Percentiles rank a stretch among this genome's conserved stretches.
These are phyloP conservation scores for Harpegnathos saltator DNA, from an alignment of 1,140 invertebrate genomes.

Conservation along the genomic window DNA sequence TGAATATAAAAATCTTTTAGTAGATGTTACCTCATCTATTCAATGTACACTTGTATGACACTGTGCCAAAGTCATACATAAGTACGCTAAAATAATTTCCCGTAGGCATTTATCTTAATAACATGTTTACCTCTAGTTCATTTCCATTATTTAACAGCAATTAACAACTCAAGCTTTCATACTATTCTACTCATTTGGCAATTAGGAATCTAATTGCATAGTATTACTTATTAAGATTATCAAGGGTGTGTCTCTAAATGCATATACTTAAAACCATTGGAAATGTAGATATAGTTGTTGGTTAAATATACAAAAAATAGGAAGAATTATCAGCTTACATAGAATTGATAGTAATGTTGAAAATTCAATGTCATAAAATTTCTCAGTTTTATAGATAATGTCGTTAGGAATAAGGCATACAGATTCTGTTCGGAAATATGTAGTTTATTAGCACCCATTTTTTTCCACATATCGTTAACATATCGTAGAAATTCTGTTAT, in stretches of 20 bases:
- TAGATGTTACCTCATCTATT: constrained; percentile 61
- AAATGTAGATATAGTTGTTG: constrained; percentile 31
- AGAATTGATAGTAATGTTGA: constrained; percentile 51
- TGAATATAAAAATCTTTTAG: constrained; percentile 25
- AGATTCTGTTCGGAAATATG: background rate
- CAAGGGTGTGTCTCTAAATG: constrained; percentile 7
- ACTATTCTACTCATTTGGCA: constrained; percentile 34
- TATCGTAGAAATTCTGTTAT: background rate
- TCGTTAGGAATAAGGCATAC: constrained; percentile 68
- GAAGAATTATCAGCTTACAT: constrained; percentile 29
- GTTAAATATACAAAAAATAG: constrained; percentile 44
- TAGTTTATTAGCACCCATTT: background rate
- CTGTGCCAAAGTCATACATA: constrained; percentile 59
- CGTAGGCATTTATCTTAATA: constrained; percentile 14
- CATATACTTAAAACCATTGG: background rate
- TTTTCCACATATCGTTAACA: constrained; percentile 15
- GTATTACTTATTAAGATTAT: constrained; percentile 37
- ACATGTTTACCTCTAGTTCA: constrained; percentile 35
- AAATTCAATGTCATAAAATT: constrained; percentile 54
- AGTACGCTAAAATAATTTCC: constrained; percentile 53
- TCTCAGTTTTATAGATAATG: constrained; percentile 41
- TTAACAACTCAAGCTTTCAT: constrained; percentile 48
- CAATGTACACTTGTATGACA: constrained; percentile 62
- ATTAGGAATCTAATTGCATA: constrained; percentile 15
- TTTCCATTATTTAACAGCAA: constrained; percentile 38